These are phyloP conservation scores for Amblyopsis rosae DNA, from an alignment of 2,113 vertebrate species.

Conservation along the genomic window DNA sequence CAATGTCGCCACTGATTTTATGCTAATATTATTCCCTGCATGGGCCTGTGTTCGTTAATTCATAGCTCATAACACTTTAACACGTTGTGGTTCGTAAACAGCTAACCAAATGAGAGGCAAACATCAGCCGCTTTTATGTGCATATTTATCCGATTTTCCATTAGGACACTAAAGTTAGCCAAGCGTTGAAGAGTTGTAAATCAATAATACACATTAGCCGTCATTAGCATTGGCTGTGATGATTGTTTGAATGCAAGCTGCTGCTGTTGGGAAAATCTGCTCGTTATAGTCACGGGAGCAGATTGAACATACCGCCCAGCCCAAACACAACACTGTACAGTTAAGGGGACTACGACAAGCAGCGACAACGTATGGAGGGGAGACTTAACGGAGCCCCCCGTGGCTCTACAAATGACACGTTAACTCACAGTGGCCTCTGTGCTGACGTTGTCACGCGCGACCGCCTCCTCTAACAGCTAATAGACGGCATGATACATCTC, in stretches of 20 bases:
- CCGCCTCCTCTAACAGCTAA: conserved; percentile 29
- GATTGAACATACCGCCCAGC: conserved; percentile 5
- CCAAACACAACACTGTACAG: neutral
- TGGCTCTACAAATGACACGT: too few relatives aligned
- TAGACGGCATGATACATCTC: conserved; percentile 27
- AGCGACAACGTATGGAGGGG: neutral
- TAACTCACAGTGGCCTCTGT: neutral
- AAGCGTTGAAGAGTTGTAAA: conserved; percentile 22
- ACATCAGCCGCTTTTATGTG: conserved; percentile 29
- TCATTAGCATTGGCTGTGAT: conserved; percentile 38
- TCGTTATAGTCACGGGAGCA: conserved; percentile 6
- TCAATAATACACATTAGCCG: conserved; percentile 41
- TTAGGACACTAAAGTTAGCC: conserved; percentile 43
- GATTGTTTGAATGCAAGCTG: conserved; percentile 26
- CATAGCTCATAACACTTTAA: conserved; percentile 37
- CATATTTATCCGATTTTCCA: conserved; percentile 44
- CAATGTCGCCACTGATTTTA: conserved; percentile 17
- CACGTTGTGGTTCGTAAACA: conserved; percentile 46
- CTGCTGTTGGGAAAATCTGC: conserved; percentile 19
- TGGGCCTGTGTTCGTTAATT: conserved; percentile 25
- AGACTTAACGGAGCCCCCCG: neutral
- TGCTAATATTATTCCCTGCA: conserved; percentile 19
- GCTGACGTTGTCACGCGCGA: conserved; percentile 4
- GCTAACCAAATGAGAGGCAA: conserved; percentile 29
- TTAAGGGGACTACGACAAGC: neutral